These are phyloP conservation scores for Agonopterix arenella DNA, from an alignment of 2,888 invertebrate genomes.

Conservation along the genomic window DNA sequence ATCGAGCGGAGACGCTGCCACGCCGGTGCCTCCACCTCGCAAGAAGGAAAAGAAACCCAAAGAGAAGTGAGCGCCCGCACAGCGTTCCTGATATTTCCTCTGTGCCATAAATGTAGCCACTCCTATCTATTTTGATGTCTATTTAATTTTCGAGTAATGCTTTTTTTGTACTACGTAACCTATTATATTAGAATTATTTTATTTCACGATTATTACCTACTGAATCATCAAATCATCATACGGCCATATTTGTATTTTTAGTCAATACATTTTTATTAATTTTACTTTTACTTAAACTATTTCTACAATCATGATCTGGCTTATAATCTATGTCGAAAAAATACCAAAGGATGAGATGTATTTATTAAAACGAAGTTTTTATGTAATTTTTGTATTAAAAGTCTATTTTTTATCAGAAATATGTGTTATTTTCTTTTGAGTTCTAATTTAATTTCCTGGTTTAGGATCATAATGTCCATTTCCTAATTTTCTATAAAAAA, in stretches of 20 bases:
- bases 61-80: conserved; percentile 60
- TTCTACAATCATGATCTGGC: conserved; percentile 34
- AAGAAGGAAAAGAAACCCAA: conserved; percentile 76
- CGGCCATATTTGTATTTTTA: conserved; percentile 46
- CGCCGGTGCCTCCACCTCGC: conserved; percentile 72
- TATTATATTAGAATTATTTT: conserved; percentile 43
- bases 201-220: conserved; percentile 15
- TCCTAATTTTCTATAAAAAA: too few relatives aligned
- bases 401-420: conserved; percentile 60
- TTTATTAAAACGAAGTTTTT: conserved; percentile 55
- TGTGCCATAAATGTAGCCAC: conserved; percentile 68
- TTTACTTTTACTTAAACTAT: conserved; percentile 34
- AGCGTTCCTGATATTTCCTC: conserved; percentile 52
- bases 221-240: conserved; percentile 28
- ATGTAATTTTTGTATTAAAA: conserved; percentile 64
- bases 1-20: conserved; percentile 38
- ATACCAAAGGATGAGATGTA: conserved; percentile 57
- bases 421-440: not conserved
- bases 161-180: conserved; percentile 61
- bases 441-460: not conserved
- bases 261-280: conserved; percentile 39
- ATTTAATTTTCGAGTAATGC: conserved; percentile 57
- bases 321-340: conserved; percentile 22
- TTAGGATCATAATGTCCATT: too few relatives aligned
- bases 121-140: conserved; percentile 47